Conservation (phyloP, 2,113 vertebrate genomes). For the Pungitius pungitius region DNA sequence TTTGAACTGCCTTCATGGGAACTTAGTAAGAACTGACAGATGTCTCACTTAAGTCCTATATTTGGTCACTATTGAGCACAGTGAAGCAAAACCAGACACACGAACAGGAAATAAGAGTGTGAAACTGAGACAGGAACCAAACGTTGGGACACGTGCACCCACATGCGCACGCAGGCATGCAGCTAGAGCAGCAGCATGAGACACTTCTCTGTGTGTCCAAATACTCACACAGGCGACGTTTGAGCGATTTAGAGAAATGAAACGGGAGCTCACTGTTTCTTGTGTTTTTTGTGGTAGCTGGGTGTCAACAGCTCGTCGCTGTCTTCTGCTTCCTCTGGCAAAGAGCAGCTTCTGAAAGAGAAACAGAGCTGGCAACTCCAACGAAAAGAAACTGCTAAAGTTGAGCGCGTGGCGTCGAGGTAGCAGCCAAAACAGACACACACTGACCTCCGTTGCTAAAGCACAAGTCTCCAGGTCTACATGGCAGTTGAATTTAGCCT, state of each 20-base stretch:
- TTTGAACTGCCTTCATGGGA: background rate
- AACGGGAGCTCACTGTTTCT: constrained; percentile 81
- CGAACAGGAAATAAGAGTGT: constrained; percentile 19
- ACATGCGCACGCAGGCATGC: background rate
- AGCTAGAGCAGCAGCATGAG: constrained; percentile 12
- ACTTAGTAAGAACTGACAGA: background rate
- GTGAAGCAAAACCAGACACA: background rate
- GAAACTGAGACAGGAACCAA: constrained; percentile 36
- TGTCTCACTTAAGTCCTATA: background rate
- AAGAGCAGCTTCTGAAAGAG: constrained; percentile 79
- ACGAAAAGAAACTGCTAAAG: background rate
- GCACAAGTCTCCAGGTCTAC: background rate
- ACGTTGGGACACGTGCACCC: constrained; percentile 7
- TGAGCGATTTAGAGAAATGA: constrained; percentile 23
- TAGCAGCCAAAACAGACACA: background rate
- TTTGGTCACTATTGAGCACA: background rate
- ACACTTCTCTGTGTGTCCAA: background rate
- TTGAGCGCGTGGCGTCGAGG: background rate
- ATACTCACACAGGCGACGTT: constrained; percentile 5
- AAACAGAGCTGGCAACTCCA: background rate
- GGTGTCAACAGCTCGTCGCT: constrained; percentile 72
- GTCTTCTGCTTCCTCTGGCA: constrained; percentile 81
- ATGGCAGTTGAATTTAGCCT: background rate
- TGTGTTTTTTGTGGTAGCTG: constrained; percentile 80
- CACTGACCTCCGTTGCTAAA: background rate